Evolutionary conservation across 2,888 invertebrate species (phyloP).

Genomic region (Pycnomerus fuliginosus): DNA sequence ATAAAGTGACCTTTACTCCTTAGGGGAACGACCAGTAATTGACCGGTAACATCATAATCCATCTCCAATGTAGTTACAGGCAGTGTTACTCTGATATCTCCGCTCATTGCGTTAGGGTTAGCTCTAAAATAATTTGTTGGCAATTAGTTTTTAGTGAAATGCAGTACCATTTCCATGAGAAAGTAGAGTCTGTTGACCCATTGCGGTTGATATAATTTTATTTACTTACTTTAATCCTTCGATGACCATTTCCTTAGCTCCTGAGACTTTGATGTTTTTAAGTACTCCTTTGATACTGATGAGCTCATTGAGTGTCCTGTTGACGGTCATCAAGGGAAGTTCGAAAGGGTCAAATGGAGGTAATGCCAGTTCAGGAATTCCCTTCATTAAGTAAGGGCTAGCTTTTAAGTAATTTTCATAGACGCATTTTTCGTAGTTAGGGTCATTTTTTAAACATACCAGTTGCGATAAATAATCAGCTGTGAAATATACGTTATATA

Average conservation of each 20-base stretch:
- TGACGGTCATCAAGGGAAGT: slow-evolving; percentile 67
- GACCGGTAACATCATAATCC: slow-evolving; percentile 58
- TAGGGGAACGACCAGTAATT: slow-evolving; percentile 55
- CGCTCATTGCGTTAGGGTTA: slow-evolving; percentile 52
- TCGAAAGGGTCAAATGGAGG: slow-evolving; percentile 71
- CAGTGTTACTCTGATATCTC: slow-evolving; percentile 52
- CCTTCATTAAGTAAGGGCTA: slow-evolving; percentile 59
- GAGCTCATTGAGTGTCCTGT: slow-evolving; percentile 66
- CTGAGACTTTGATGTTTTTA: slow-evolving; percentile 64
- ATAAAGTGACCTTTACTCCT: slow-evolving; percentile 56
- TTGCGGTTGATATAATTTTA: slow-evolving; percentile 1
- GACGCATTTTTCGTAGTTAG: slow-evolving; percentile 63
- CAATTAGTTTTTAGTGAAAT: slow-evolving; percentile 6
- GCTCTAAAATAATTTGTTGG: slow-evolving; percentile 43
- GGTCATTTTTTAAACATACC: slow-evolving; percentile 63
- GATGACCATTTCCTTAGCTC: slow-evolving; percentile 64
- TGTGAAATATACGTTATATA: no score
- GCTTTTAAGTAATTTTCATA: slow-evolving; percentile 60
- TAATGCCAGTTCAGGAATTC: slow-evolving; percentile 68
- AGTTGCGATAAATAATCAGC: slow-evolving; percentile 63
- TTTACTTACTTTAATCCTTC: slow-evolving; percentile 64
- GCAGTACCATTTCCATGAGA: slow-evolving; percentile 6
- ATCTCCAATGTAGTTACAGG: slow-evolving; percentile 54
- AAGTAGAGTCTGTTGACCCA: slow-evolving; percentile 13
- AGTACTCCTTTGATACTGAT: slow-evolving; percentile 67